Conservation (phyloP, 37 sponge, comb jelly and placozoan genomes). For the Haliclona indistincta region DNA sequence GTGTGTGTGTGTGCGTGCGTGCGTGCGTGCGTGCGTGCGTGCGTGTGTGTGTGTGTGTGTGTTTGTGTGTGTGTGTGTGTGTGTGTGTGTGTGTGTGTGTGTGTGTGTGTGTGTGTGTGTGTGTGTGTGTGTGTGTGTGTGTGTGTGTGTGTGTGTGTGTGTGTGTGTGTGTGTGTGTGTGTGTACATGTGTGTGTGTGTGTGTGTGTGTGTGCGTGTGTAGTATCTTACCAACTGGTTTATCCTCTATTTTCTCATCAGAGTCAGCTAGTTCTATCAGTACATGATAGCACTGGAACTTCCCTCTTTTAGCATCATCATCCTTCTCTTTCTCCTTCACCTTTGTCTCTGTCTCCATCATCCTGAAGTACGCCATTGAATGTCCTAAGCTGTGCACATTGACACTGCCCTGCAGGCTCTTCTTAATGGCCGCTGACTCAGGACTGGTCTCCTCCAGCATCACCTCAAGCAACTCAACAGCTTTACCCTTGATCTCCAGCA, state of each 20-base stretch:
- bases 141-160: no score
- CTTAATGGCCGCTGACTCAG: conserved; percentile 10
- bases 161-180: no score
- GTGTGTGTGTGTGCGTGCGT: no score
- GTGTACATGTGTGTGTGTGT: no score
- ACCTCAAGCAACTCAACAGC: conserved; percentile 37
- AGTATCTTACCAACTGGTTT: no score
- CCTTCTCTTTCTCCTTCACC: conserved; percentile 26
- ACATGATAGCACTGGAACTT: conserved; percentile 50
- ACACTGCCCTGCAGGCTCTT: conserved; percentile 6
- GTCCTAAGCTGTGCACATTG: conserved; percentile 6
- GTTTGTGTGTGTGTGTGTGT: not conserved
- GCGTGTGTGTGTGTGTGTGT: no score
- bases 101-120: conserved; percentile 2
- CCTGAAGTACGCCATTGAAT: conserved; percentile 46
- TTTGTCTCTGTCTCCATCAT: conserved; percentile 20
- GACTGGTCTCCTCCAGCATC: conserved; percentile 43
- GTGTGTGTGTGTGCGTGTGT: no score
- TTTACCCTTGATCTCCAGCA: conserved; percentile 30
- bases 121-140: conserved; percentile 44
- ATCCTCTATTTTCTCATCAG: no score
- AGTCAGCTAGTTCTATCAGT: no score
- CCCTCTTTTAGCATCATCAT: conserved; percentile 54
- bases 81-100: no score
- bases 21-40: no score